These are phyloP conservation scores for Myxocyprinus asiaticus DNA, from an alignment of 2,113 vertebrate genomes.

Conservation along the genomic window DNA sequence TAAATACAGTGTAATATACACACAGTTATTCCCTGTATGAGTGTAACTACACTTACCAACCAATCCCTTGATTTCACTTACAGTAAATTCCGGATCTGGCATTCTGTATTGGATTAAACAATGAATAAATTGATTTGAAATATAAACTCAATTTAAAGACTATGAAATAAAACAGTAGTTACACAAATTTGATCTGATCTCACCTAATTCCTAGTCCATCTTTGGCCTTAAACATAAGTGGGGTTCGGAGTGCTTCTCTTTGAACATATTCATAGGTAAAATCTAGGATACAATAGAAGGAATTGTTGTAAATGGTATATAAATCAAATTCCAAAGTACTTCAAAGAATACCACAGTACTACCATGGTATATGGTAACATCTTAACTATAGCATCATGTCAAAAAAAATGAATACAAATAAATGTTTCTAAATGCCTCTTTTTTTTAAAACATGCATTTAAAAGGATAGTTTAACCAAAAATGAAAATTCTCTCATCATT, in stretches of 20 bases:
- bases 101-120: constrained; percentile 75
- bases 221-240: constrained; percentile 91
- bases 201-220: constrained; percentile 96
- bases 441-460: too few relatives aligned
- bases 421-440: too few relatives aligned
- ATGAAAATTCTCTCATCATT: too few relatives aligned
- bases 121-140: background rate
- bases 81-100: constrained; percentile 91
- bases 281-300: constrained; percentile 75
- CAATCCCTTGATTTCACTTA: constrained; percentile 92
- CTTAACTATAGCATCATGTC: too few relatives aligned
- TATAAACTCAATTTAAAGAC: background rate
- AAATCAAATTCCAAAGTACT: background rate
- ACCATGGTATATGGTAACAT: too few relatives aligned
- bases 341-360: too few relatives aligned
- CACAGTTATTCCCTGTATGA: background rate
- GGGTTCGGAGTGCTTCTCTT: constrained; percentile 88
- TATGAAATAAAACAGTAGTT: background rate
- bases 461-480: too few relatives aligned
- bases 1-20: background rate
- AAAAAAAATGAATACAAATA: too few relatives aligned
- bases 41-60: constrained; percentile 84
- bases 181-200: constrained; percentile 58
- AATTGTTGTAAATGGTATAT: background rate
- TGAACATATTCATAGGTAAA: constrained; percentile 97